These are phyloP conservation scores for Heliconius ismenius DNA, from an alignment of 2,888 invertebrate genomes.

Conservation along the genomic window DNA sequence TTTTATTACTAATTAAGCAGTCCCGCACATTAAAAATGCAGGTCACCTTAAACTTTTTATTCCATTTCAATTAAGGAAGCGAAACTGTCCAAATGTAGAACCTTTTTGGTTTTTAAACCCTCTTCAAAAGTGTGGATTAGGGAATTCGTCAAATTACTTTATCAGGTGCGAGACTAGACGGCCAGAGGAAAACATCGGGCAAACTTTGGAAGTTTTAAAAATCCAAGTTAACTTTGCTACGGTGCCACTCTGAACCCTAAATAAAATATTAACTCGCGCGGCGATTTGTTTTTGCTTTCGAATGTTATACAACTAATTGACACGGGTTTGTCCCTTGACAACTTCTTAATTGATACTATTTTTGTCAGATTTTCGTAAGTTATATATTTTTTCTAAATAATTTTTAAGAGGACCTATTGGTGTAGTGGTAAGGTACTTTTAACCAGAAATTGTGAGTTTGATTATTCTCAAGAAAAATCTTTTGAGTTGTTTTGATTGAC, in stretches of 20 bases:
- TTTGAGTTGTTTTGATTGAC: no score
- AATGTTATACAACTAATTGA: slow-evolving; percentile 69
- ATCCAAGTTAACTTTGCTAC: slow-evolving; percentile 75
- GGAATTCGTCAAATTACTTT: slow-evolving; percentile 77
- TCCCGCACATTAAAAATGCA: slow-evolving; percentile 60
- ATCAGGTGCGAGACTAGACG: slow-evolving; percentile 73
- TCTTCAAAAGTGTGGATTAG: slow-evolving; percentile 78
- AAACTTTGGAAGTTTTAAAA: slow-evolving; percentile 78
- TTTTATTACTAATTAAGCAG: slow-evolving; percentile 20
- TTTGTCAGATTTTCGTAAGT: neutral
- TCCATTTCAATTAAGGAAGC: slow-evolving; percentile 64
- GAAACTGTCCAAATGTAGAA: slow-evolving; percentile 46
- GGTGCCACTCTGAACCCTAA: slow-evolving; percentile 57
- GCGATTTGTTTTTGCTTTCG: slow-evolving; percentile 64
- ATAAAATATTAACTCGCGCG: slow-evolving; percentile 72
- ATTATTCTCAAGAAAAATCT: neutral
- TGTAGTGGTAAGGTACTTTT: neutral
- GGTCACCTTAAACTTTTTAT: slow-evolving; percentile 59
- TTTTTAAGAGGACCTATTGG: neutral
- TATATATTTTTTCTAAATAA: neutral
- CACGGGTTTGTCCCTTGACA: slow-evolving; percentile 55
- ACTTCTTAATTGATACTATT: slow-evolving; percentile 37
- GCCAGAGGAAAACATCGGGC: slow-evolving; percentile 63
- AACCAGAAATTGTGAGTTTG: neutral
- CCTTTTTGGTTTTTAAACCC: slow-evolving; percentile 72